A percentile compares a stretch with the other conserved stretches of the same genome.
phyloP scores from a whole-genome alignment of 2,113 vertebrate genomes.

The Hippolais icterina region DNA sequence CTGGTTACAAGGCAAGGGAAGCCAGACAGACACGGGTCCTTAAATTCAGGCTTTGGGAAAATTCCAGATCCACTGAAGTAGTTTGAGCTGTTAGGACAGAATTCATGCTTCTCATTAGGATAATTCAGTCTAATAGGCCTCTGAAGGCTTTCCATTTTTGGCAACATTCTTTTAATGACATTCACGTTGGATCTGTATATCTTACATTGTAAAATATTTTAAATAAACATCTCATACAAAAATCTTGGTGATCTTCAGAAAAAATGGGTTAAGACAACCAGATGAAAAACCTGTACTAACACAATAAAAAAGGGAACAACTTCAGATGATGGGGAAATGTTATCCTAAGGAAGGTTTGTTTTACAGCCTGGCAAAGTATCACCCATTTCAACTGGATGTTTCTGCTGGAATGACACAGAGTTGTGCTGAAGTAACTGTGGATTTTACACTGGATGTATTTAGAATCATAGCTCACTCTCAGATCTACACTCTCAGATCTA shows the following conservation, averaged over 20 bases:
- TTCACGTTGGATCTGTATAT: constrained; percentile 34
- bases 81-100: constrained; percentile 35
- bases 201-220: constrained; percentile 24
- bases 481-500: not conserved
- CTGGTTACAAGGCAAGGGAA: not conserved
- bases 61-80: constrained; percentile 29
- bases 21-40: not conserved
- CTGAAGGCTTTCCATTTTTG: constrained; percentile 21
- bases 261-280: not conserved
- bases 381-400: not conserved
- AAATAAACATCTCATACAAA: not conserved
- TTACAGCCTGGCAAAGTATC: not conserved
- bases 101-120: constrained; percentile 32
- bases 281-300: not conserved
- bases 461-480: not conserved
- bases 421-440: not conserved
- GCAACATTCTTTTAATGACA: constrained; percentile 50
- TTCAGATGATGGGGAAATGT: not conserved
- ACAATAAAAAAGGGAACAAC: not conserved
- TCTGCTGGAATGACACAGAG: not conserved
- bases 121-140: constrained; percentile 53
- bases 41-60: constrained; percentile 20
- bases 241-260: not conserved
- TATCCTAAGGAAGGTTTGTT: not conserved
- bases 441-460: not conserved